phyloP scores from a whole-genome alignment of 2,888 invertebrate genomes.

The Noctua comes region DNA sequence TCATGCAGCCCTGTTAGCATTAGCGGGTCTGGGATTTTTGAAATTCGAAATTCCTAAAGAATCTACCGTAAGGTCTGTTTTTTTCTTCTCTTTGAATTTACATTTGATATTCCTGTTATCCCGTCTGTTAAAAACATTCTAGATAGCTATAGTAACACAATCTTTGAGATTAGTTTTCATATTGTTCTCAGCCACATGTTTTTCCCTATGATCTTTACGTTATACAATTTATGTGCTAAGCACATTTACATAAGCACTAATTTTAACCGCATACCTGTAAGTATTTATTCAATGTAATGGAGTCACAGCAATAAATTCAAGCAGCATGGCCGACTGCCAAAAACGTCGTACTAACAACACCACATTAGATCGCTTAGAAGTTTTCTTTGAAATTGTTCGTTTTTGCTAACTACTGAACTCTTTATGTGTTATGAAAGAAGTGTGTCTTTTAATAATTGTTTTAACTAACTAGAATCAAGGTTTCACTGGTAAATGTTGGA shows the following conservation, averaged over 20 bases:
- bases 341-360: conserved; percentile 48
- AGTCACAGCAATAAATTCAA: conserved; percentile 59
- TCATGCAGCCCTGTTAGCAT: neutral
- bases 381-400: conserved; percentile 56
- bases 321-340: conserved; percentile 65
- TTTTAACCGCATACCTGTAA: conserved; percentile 54
- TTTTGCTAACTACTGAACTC: conserved; percentile 11
- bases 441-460: neutral
- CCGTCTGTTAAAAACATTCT: neutral
- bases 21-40: neutral
- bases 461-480: conserved; percentile 1
- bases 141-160: too few relatives aligned
- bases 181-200: neutral
- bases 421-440: conserved; percentile 18
- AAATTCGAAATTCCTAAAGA: neutral
- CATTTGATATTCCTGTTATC: neutral
- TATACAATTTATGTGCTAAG: conserved; percentile 28
- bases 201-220: conserved; percentile 6
- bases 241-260: conserved; percentile 54
- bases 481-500: neutral
- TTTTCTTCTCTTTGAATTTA: neutral
- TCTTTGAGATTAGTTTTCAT: neutral
- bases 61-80: neutral
- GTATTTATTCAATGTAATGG: conserved; percentile 64
- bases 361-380: conserved; percentile 46